Conservation (phyloP, 2,888 invertebrate genomes). For the Pollenia labialis region DNA sequence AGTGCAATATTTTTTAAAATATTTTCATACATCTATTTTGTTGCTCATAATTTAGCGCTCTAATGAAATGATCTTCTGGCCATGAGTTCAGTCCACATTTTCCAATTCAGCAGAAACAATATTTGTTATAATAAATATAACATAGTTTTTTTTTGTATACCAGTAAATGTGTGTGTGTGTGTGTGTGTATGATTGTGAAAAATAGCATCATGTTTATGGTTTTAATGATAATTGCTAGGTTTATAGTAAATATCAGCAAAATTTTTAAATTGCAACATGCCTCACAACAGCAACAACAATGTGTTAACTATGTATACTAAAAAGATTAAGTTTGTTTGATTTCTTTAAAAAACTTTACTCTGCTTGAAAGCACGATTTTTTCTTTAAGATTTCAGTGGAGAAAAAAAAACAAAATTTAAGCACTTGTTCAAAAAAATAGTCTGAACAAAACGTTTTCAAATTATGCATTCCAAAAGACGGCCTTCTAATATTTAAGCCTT, state of each 20-base stretch:
- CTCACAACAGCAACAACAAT: conserved; percentile 56
- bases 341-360: conserved; percentile 4
- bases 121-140: conserved; percentile 7
- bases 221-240: conserved; percentile 71
- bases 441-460: conserved; percentile 20
- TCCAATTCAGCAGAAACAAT: conserved; percentile 59
- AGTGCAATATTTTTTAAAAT: conserved; percentile 34
- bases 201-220: conserved; percentile 71
- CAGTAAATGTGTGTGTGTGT: conserved; percentile 25
- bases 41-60: conserved; percentile 34
- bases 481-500: conserved; percentile 66
- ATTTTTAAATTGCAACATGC: conserved; percentile 63
- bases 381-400: conserved; percentile 33
- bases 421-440: conserved; percentile 62
- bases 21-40: conserved; percentile 10
- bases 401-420: conserved; percentile 49
- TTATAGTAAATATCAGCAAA: conserved; percentile 47
- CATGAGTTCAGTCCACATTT: conserved; percentile 48
- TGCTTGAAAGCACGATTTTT: conserved; percentile 52
- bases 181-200: not conserved
- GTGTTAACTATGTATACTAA: conserved; percentile 44
- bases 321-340: conserved; percentile 11
- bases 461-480: conserved; percentile 41
- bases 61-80: conserved; percentile 37
- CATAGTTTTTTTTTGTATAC: not conserved